Conservation (phyloP, 1,140 invertebrate species). For the Zophobas morio region DNA sequence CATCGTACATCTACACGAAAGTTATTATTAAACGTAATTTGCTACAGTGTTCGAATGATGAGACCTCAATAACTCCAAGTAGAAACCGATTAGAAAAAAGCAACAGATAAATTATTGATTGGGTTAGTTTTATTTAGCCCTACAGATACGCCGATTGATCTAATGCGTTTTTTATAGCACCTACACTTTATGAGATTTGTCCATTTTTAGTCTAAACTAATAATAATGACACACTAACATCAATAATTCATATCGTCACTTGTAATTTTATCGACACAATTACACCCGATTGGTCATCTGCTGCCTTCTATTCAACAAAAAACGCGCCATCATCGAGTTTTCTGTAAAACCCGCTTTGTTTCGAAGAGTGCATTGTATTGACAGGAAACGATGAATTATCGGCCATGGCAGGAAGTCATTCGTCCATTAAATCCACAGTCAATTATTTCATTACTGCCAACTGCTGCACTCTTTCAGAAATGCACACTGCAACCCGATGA, state of each 20-base stretch:
- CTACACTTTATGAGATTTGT: slow-evolving; percentile 16
- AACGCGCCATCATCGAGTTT: background rate
- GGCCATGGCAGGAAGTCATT: slow-evolving; percentile 27
- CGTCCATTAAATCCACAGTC: slow-evolving; percentile 32
- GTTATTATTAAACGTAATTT: slow-evolving; percentile 27
- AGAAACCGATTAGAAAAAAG: slow-evolving; percentile 23
- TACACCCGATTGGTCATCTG: slow-evolving; percentile 4
- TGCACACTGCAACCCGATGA: background rate
- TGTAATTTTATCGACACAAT: too few species aligned
- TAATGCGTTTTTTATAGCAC: slow-evolving; percentile 8
- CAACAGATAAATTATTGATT: slow-evolving; percentile 27
- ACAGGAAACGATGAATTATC: slow-evolving; percentile 37
- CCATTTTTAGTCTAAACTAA: slow-evolving; percentile 14
- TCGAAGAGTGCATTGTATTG: slow-evolving; percentile 28
- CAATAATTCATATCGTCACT: slow-evolving; percentile 15
- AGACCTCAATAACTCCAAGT: slow-evolving; percentile 2
- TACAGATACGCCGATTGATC: slow-evolving; percentile 8
- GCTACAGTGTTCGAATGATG: slow-evolving; percentile 15
- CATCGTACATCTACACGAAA: slow-evolving; percentile 9
- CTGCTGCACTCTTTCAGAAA: slow-evolving; percentile 11
- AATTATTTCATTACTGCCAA: slow-evolving; percentile 19
- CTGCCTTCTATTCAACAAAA: too few species aligned
- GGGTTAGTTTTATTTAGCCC: slow-evolving; percentile 6
- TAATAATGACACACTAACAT: slow-evolving; percentile 8
- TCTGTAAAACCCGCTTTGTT: slow-evolving; percentile 6